phyloP scores from a whole-genome alignment of 1,140 invertebrate genomes.

The Sinella curviseta region DNA sequence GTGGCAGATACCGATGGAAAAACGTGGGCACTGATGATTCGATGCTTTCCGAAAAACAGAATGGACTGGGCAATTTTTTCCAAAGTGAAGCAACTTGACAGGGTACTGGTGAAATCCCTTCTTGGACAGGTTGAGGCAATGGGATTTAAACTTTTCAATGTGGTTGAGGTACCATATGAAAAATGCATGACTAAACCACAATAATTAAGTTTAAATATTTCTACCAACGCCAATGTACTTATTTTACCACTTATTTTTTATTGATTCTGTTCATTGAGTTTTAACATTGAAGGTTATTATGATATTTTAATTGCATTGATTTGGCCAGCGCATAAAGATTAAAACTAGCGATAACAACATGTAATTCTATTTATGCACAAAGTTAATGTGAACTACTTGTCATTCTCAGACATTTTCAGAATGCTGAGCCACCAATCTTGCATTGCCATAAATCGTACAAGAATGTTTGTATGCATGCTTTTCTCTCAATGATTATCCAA shows the following conservation, averaged over 20 bases:
- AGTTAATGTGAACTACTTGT: too few relatives aligned
- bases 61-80: constrained; percentile 41
- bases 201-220: not conserved
- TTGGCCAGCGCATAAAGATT: too few relatives aligned
- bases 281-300: not conserved
- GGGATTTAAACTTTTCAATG: constrained; percentile 28
- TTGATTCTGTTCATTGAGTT: not conserved
- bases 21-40: not conserved
- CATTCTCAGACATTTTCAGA: too few relatives aligned
- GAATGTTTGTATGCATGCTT: too few relatives aligned
- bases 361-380: too few relatives aligned
- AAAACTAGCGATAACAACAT: too few relatives aligned
- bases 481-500: too few relatives aligned
- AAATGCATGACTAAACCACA: constrained; percentile 25
- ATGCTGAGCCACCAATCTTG: too few relatives aligned
- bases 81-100: constrained; percentile 32
- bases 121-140: constrained; percentile 26
- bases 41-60: constrained; percentile 13
- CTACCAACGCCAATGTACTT: not conserved
- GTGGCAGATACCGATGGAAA: constrained; percentile 17
- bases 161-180: constrained; percentile 31
- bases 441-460: too few relatives aligned
- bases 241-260: not conserved
- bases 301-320: too few relatives aligned
- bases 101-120: constrained; percentile 28